These are phyloP conservation scores for Chlorops oryzae DNA, from an alignment of 1,140 invertebrate species.

Conservation along the genomic window DNA sequence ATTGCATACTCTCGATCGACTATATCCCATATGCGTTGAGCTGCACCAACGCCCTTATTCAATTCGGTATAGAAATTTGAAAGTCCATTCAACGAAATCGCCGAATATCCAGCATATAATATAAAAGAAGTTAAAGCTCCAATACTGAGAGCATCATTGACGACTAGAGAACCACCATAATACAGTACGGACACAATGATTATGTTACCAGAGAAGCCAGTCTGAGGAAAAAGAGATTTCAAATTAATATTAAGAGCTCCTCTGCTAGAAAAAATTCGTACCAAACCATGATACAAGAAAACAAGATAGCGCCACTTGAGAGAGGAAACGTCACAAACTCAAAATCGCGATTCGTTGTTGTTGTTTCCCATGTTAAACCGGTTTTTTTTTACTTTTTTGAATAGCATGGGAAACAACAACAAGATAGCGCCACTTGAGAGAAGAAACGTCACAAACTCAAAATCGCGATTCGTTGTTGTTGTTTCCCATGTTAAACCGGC, in stretches of 20 bases:
- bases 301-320: too few relatives aligned
- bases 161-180: constrained; percentile 85
- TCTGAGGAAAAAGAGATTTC: constrained; percentile 53
- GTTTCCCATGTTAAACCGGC: too few relatives aligned
- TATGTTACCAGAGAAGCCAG: constrained; percentile 86
- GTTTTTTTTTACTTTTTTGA: too few relatives aligned
- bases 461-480: too few relatives aligned
- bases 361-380: too few relatives aligned
- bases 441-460: too few relatives aligned
- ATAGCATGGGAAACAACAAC: too few relatives aligned
- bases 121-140: constrained; percentile 88
- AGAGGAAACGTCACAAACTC: too few relatives aligned
- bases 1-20: constrained; percentile 76
- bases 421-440: too few relatives aligned
- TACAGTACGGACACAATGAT: constrained; percentile 90
- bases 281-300: too few relatives aligned
- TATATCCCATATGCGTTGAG: constrained; percentile 80
- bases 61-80: constrained; percentile 88
- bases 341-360: too few relatives aligned
- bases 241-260: constrained; percentile 1
- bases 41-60: constrained; percentile 89
- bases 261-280: neutral
- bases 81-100: constrained; percentile 78
- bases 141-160: constrained; percentile 73
- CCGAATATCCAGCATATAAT: constrained; percentile 87